A percentile compares a stretch with the other conserved stretches of the same genome.
Conservation (phyloP, 2,797 vertebrate genomes). For the Coregonus ussuriensis region DNA sequence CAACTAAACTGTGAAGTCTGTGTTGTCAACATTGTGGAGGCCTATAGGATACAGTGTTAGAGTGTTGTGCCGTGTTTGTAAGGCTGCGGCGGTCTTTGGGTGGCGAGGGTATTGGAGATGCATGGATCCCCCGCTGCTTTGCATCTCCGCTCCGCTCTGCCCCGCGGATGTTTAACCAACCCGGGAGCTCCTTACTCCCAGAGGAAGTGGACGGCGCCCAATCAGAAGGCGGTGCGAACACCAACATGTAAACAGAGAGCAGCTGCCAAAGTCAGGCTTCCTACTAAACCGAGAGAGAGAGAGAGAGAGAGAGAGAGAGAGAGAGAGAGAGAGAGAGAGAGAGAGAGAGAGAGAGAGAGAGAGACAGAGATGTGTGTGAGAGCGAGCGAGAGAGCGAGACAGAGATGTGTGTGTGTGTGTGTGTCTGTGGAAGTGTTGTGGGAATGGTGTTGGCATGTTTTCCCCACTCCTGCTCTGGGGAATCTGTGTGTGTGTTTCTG, state of each 20-base stretch:
- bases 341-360: too few species aligned
- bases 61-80: neutral
- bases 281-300: slow-evolving; percentile 2
- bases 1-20: neutral
- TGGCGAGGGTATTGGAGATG: neutral
- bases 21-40: neutral
- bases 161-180: slow-evolving; percentile 63
- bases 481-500: slow-evolving; percentile 6
- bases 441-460: slow-evolving; percentile 15
- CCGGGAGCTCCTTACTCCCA: slow-evolving; percentile 52
- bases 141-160: slow-evolving; percentile 26
- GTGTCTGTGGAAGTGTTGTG: neutral
- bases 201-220: slow-evolving; percentile 58
- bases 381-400: too few species aligned
- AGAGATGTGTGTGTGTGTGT: neutral
- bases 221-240: slow-evolving; percentile 51
- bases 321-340: too few species aligned
- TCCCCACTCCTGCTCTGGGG: neutral
- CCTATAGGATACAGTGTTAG: neutral
- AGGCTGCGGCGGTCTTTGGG: neutral
- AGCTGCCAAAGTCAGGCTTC: slow-evolving; percentile 53
- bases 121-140: neutral
- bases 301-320: neutral
- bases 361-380: too few species aligned
- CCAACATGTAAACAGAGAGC: slow-evolving; percentile 54